Evolutionary conservation across 2,888 invertebrate species (phyloP).

Genomic region (Scaptomyza parva): DNA sequence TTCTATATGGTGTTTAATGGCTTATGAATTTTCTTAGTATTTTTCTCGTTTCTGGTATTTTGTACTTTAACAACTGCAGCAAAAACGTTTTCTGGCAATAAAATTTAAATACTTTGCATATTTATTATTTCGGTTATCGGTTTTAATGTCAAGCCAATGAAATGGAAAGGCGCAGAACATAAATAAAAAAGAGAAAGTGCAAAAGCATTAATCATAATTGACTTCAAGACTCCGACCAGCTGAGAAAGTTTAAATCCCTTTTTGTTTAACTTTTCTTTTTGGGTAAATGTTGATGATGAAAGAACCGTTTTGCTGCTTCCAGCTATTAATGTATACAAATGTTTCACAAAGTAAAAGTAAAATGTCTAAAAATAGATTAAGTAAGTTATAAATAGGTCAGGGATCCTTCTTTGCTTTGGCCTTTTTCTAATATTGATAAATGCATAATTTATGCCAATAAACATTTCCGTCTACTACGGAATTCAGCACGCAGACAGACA

Average conservation of each 20-base stretch:
- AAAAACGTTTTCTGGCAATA: conserved; percentile 29
- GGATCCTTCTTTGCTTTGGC: not conserved
- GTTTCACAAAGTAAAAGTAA: not conserved
- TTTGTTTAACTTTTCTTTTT: conserved; percentile 13
- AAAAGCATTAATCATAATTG: conserved; percentile 38
- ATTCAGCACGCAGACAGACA: conserved; percentile 5
- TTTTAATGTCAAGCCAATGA: conserved; percentile 29
- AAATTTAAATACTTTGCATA: conserved; percentile 37
- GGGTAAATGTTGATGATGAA: not conserved
- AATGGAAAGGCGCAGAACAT: conserved; percentile 28
- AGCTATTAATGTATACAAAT: conserved; percentile 16
- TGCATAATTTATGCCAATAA: conserved; percentile 23
- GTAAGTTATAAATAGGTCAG: conserved; percentile 23
- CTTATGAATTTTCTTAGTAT: conserved; percentile 40
- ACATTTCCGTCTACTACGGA: conserved; percentile 2
- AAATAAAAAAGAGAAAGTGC: conserved; percentile 10
- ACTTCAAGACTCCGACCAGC: conserved; percentile 9
- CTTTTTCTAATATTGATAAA: conserved; percentile 16
- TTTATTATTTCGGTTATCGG: conserved; percentile 25
- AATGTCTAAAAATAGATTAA: conserved; percentile 18
- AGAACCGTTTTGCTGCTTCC: not conserved
- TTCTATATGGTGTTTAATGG: conserved; percentile 25
- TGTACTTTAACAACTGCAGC: conserved; percentile 36
- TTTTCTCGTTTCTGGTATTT: conserved; percentile 19
- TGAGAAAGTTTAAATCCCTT: conserved; percentile 6